Evolutionary conservation across 2,888 invertebrate genomes (phyloP).

Genomic region (Dimorphilus gyrociliatus): DNA sequence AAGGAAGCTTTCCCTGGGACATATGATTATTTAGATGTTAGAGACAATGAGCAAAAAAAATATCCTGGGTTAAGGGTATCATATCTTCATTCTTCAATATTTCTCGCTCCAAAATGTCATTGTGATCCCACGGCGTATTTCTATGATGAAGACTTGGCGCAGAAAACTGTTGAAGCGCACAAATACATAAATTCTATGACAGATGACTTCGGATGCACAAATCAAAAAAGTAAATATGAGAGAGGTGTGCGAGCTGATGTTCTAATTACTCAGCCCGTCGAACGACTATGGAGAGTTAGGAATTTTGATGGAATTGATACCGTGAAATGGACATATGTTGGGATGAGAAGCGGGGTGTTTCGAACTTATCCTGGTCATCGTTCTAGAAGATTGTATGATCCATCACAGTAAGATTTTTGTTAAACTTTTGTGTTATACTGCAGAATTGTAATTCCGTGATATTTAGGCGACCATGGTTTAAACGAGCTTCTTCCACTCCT

Average conservation of each 20-base stretch:
- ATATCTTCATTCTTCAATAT: slow-evolving; percentile 35
- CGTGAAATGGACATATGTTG: slow-evolving; percentile 39
- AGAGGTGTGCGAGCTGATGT: slow-evolving; percentile 38
- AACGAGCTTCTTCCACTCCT: slow-evolving; percentile 30
- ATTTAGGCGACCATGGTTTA: slow-evolving; percentile 35
- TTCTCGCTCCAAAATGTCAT: slow-evolving; percentile 36
- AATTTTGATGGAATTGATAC: slow-evolving; percentile 35
- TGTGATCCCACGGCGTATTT: slow-evolving; percentile 38
- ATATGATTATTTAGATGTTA: slow-evolving; percentile 24
- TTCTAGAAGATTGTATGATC: slow-evolving; percentile 34
- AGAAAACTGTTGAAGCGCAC: slow-evolving; percentile 37
- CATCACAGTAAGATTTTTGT: slow-evolving; percentile 25
- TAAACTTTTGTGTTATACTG: no score
- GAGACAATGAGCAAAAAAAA: slow-evolving; percentile 10
- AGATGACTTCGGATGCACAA: slow-evolving; percentile 25
- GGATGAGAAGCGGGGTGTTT: slow-evolving; percentile 38
- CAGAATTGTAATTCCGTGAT: no score
- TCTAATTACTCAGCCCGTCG: slow-evolving; percentile 36
- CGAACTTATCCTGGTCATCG: slow-evolving; percentile 38
- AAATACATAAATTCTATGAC: slow-evolving; percentile 31
- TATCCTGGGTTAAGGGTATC: slow-evolving; percentile 29
- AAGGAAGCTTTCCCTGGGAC: slow-evolving; percentile 18
- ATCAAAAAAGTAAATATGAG: slow-evolving; percentile 24
- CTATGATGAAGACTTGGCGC: slow-evolving; percentile 35
- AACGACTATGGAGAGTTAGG: slow-evolving; percentile 31